Percentiles rank a stretch among this genome's conserved stretches.
These are phyloP conservation scores for Perognathus longimembris DNA, from an alignment of 2,113 vertebrate genomes.

Conservation along the genomic window DNA sequence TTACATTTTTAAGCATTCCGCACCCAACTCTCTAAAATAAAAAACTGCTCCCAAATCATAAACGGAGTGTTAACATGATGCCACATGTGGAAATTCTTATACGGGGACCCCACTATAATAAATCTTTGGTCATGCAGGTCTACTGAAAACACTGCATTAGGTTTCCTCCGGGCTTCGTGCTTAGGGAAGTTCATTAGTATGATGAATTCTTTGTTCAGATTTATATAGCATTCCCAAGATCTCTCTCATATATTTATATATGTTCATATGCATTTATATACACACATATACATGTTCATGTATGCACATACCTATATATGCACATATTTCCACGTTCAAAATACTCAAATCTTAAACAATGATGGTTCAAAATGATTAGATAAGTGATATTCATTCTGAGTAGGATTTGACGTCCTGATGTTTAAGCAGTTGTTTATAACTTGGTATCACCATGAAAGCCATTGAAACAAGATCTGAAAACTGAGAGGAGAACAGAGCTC, in stretches of 20 bases:
- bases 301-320: background rate
- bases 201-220: background rate
- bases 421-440: background rate
- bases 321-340: background rate
- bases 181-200: background rate
- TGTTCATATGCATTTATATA: too few species aligned
- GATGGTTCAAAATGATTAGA: background rate
- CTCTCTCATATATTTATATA: background rate
- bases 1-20: background rate
- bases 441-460: background rate
- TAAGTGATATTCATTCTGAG: background rate
- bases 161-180: background rate
- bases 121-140: background rate
- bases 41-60: background rate
- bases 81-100: background rate
- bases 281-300: too few species aligned
- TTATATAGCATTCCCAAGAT: background rate
- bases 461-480: background rate
- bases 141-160: background rate
- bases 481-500: background rate
- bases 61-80: background rate
- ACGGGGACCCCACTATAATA: too few species aligned
- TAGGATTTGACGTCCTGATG: background rate
- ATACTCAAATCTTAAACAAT: background rate
- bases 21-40: background rate